Evolutionary conservation across 2,888 invertebrate genomes (phyloP).

Genomic region (Sarcophaga caerulescens): DNA sequence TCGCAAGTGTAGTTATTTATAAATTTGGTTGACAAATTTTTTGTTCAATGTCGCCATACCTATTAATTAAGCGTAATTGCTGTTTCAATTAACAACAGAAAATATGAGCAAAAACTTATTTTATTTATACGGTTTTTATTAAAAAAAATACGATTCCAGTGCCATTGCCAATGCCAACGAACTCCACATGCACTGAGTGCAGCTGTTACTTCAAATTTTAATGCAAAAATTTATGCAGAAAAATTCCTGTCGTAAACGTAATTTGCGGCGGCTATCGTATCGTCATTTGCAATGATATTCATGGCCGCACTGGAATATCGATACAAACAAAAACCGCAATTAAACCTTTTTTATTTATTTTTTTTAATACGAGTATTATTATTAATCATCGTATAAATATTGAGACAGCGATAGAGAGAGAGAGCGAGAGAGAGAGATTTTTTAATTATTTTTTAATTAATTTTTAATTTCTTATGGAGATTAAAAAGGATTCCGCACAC

Average conservation of each 20-base stretch:
- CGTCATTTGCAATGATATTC: background rate
- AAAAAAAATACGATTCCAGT: background rate
- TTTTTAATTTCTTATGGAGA: constrained; percentile 59
- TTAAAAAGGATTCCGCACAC: constrained; percentile 29
- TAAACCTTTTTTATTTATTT: constrained; percentile 17
- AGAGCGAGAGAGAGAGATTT: constrained; percentile 8
- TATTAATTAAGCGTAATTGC: constrained; percentile 52
- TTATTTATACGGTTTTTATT: background rate
- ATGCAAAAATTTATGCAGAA: constrained; percentile 45
- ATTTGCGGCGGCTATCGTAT: background rate
- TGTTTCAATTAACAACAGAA: constrained; percentile 53
- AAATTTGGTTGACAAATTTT: background rate
- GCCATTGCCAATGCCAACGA: background rate
- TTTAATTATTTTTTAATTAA: constrained; percentile 66
- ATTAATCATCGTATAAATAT: constrained; percentile 9
- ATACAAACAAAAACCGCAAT: constrained; percentile 60
- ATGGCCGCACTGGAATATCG: constrained; percentile 17
- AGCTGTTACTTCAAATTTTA: constrained; percentile 50
- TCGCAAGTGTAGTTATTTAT: too few species aligned
- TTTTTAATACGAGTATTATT: background rate
- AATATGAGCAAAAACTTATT: constrained; percentile 6
- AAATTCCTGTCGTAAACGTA: background rate
- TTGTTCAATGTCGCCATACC: background rate
- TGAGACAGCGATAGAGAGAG: too few species aligned
- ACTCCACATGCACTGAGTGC: background rate